These are phyloP conservation scores for Microtus ochrogaster DNA, from an alignment of 2,113 vertebrate genomes.

Conservation along the genomic window DNA sequence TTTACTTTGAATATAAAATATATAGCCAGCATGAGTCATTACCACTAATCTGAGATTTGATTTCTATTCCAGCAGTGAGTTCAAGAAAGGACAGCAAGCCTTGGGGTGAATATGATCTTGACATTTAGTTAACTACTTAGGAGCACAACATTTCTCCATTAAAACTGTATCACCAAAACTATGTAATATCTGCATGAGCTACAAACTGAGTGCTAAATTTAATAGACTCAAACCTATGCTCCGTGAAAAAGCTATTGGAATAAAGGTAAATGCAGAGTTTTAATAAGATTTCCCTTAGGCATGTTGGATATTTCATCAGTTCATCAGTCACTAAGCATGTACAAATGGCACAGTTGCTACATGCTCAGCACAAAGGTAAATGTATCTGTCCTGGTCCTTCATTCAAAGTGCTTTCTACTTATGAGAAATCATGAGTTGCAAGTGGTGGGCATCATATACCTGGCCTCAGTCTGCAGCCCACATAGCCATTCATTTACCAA, in stretches of 20 bases:
- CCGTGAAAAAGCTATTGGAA: neutral
- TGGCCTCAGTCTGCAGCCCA: neutral
- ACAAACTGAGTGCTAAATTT: neutral
- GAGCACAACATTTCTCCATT: slow-evolving; percentile 48
- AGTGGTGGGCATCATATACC: neutral
- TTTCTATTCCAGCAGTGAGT: slow-evolving; percentile 70
- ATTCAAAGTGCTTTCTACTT: slow-evolving; percentile 1
- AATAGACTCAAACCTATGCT: neutral
- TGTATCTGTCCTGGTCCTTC: neutral
- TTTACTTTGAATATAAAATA: slow-evolving; percentile 76
- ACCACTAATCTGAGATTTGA: slow-evolving; percentile 79
- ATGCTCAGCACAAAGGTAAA: neutral
- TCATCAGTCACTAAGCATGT: neutral
- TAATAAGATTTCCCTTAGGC: neutral
- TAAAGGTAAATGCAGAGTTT: slow-evolving; percentile 16
- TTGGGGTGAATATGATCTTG: slow-evolving; percentile 52
- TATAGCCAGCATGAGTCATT: slow-evolving; percentile 71
- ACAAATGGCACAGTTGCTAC: neutral
- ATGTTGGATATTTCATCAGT: neutral
- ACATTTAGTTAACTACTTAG: slow-evolving; percentile 2
- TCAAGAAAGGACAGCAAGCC: slow-evolving; percentile 67
- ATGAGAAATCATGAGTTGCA: neutral
- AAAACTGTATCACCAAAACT: slow-evolving; percentile 15
- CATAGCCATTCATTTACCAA: neutral
- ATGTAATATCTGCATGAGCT: neutral